Evolutionary conservation across 2,888 invertebrate genomes (phyloP), one percentile per base, ranked within the genome.

Genomic region (Xestia xanthographa): DNA sequence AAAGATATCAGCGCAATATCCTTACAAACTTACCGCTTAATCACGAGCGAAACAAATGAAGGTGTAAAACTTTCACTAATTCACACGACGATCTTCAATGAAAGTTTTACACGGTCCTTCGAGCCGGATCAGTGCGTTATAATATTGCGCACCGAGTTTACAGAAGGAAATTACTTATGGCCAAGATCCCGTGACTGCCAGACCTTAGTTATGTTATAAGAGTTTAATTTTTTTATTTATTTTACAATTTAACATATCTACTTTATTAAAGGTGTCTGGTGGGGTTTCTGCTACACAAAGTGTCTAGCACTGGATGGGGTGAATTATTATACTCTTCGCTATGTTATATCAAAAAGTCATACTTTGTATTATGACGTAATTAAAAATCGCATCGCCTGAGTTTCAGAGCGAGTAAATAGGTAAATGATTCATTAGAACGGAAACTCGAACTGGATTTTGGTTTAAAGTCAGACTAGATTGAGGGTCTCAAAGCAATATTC

Each of bases 361-460:
- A 2, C 20, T 58, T 9, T 58, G 20, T 29, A 29, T 8, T 8
- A 58, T 17, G 20, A 20, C 4, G 4, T 58, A 34, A 60, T 20
- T 9, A 9, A 11, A n/a, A n/a, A 11, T 8, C 14, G 41, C 14
- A 41, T 41, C 8, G n/a, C 5, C n/a, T n/a, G 2, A 63, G 3
- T 12, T 41, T 14, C 41, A 5, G 41, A n/a, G n/a, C n/a, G 2
- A 62, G 38, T 41, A 41, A 11, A 38, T n/a, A 2, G 4, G 4
- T 41, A 14, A 63, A 62, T 62, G 38, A 5, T 41, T 20, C 41
- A 2, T 60, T 8, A 17, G 8, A n/a, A 26, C 43, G 26, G 56
- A 63, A 63, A 71, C n/a, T 80, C 3, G 26, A 8, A 72, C 72
- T 62, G 43, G 62, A 12, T 65, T 75, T 75, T 58, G 20, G 45